Base-by-base conservation (phyloP, 1,140 invertebrate genomes). In the Monomorium pharaonis region DNA sequence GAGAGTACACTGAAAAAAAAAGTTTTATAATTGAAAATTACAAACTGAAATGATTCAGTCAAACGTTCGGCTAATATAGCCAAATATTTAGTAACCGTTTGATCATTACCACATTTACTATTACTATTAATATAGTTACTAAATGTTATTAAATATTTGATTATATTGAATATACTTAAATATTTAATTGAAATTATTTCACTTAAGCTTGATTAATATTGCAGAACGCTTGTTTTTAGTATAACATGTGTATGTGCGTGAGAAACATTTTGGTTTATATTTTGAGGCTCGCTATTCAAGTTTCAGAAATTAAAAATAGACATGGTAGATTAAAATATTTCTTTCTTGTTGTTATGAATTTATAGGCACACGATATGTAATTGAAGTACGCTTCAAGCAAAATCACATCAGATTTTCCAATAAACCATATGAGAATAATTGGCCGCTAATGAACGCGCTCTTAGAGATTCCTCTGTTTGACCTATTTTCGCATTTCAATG, bases 371-470 rank as follows among this genome's bases (percentile, higher is more conserved):
- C n/a, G n/a, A n/a, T n/a, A n/a, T n/a, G n/a, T n/a, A n/a, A n/a
- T n/a, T n/a, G 9, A 58, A 72, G 24, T 44, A 60, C 12, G 44
- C 9, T 58, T 85, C 72, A 56, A 70, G 54, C 75, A 24, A 24
- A 51, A 83, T 88, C 21, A 83, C 33, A 42, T 37, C 24, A 81
- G 56, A 56, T 75, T 69, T 92, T 87, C 78, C 91, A 91, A 89
- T 90, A 86, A 89, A 75, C 77, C 77, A 92, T 90, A 88, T 87
- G 86, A 93, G 93, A 93, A 93, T 94, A 93, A 94, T 94, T 94
- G 92, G 91, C 89, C 86, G 84, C 85, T 93, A 93, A 94, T 92
- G 90, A 94, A 93, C 75, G 89, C 83, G 72, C 60, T 81, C 75
- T 72, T 72, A 83, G 33, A 18, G n/a, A 83, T 72, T 83, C 51